Conservation (phyloP, 1,140 invertebrate genomes). For the Patella vulgata region DNA sequence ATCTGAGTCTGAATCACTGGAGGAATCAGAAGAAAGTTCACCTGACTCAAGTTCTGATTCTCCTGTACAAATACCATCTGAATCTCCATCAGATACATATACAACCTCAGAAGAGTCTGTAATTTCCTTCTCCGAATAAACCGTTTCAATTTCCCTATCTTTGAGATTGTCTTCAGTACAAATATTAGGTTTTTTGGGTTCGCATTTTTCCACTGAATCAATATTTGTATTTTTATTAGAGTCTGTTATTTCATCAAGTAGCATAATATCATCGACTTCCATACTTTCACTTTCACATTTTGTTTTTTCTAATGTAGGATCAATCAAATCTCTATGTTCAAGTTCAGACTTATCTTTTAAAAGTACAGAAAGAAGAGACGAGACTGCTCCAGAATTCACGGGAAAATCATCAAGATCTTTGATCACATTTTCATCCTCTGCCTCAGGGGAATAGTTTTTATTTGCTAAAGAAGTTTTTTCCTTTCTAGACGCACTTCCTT, state of each 20-base stretch:
- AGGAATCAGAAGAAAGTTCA: conserved; percentile 22
- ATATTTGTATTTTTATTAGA: neutral
- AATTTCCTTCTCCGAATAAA: conserved; percentile 13
- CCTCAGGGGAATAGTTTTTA: too few relatives aligned
- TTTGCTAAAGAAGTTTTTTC: too few relatives aligned
- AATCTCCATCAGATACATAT: conserved; percentile 11
- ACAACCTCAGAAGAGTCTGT: neutral
- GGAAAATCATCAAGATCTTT: too few relatives aligned
- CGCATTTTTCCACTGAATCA: conserved; percentile 23
- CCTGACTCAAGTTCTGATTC: conserved; percentile 69
- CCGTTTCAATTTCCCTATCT: conserved; percentile 6
- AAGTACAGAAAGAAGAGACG: neutral
- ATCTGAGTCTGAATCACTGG: neutral
- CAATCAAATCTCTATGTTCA: neutral
- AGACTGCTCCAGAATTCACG: neutral
- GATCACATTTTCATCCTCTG: too few relatives aligned
- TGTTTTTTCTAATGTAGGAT: neutral
- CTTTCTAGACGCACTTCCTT: too few relatives aligned
- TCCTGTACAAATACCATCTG: conserved; percentile 19
- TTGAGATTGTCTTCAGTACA: conserved; percentile 20
- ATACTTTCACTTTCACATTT: neutral
- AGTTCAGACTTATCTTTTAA: conserved; percentile 3
- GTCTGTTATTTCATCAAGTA: neutral
- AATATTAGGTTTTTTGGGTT: conserved; percentile 23
- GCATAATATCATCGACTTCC: conserved; percentile 5